Evolutionary conservation across 2,113 vertebrate genomes (phyloP).

Genomic region (Chaetops frenatus): DNA sequence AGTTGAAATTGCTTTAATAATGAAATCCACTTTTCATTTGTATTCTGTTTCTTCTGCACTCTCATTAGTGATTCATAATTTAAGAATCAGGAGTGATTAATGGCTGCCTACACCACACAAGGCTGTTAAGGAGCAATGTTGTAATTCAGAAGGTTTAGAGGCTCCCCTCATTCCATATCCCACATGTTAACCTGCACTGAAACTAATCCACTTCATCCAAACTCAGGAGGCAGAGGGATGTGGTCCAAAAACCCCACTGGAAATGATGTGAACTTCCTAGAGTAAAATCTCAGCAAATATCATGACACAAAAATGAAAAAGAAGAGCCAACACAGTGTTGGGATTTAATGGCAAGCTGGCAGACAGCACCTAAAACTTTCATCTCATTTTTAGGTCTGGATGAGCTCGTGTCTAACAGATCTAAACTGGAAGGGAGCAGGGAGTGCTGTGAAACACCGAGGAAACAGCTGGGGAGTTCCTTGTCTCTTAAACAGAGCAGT

Average conservation of each 20-base stretch:
- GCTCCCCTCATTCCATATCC: neutral
- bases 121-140: neutral
- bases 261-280: neutral
- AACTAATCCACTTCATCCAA: neutral
- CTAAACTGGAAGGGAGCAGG: neutral
- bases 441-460: neutral
- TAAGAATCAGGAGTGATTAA: neutral
- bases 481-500: neutral
- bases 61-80: conserved; percentile 4
- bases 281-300: neutral
- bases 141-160: neutral
- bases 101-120: neutral
- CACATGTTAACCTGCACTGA: neutral
- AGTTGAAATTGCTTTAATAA: conserved; percentile 10
- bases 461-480: neutral
- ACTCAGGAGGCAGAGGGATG: neutral
- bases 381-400: fast-evolving
- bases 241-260: neutral
- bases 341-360: neutral
- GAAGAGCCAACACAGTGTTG: neutral
- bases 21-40: conserved; percentile 18
- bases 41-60: neutral
- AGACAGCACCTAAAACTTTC: neutral
- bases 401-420: neutral
- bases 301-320: neutral